Evolutionary conservation across 2,113 vertebrate species (phyloP).

Genomic region (Dromas ardeola): DNA sequence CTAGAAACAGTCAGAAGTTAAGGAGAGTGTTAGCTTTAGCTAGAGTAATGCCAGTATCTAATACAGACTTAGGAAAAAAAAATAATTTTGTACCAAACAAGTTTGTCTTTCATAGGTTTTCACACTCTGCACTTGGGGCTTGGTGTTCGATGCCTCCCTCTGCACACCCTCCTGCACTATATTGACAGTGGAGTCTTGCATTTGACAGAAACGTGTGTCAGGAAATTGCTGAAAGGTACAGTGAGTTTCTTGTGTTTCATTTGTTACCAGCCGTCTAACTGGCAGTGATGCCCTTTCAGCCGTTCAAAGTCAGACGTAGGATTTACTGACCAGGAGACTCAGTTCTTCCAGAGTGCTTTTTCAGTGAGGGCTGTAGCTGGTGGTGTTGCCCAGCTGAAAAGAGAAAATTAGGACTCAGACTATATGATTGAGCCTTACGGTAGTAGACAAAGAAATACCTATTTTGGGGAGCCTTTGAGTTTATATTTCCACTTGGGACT

Average conservation of each 20-base stretch:
- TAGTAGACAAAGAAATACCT: not conserved
- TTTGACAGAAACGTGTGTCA: slow-evolving; percentile 84
- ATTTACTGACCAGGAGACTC: not conserved
- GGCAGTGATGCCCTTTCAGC: not conserved
- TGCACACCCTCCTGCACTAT: slow-evolving; percentile 87
- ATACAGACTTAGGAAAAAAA: not conserved
- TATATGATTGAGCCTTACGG: not conserved
- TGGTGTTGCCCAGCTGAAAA: not conserved
- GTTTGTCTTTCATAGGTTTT: slow-evolving; percentile 78
- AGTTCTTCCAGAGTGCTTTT: not conserved
- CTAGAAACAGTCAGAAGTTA: not conserved
- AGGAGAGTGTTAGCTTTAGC: not conserved
- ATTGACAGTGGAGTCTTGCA: slow-evolving; percentile 84
- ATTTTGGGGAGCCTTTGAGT: not conserved
- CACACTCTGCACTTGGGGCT: slow-evolving; percentile 85
- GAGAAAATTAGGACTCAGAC: not conserved
- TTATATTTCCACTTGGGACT: not conserved
- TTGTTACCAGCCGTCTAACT: not conserved
- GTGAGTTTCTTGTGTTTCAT: not conserved
- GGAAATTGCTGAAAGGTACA: slow-evolving; percentile 85
- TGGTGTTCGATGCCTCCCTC: slow-evolving; percentile 86
- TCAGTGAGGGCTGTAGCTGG: not conserved
- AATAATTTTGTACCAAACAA: not conserved
- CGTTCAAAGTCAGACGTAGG: not conserved
- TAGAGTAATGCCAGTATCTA: not conserved